Evolutionary conservation across 2,888 invertebrate genomes (phyloP), one percentile per base, ranked within the genome.

Genomic region (Eilema sororculum): DNA sequence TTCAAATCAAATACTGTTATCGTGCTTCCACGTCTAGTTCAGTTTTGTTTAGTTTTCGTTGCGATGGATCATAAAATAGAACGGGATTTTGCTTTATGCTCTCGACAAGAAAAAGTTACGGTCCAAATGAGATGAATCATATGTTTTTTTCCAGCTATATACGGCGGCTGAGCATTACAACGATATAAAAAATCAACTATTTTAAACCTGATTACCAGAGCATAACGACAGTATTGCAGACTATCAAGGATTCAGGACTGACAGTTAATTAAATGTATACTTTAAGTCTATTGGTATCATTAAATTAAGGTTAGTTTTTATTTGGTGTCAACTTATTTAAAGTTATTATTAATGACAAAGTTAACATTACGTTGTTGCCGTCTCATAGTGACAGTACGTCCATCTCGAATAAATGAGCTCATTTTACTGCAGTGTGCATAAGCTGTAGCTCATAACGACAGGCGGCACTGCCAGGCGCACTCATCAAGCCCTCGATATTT

Each of bases 401-500:
- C 69, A 64, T 68, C 58, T 65, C 64, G 72, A 65, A 77, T 68
- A 78, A 72, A 79, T 30, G 71, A 70, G 63, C 69, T 75, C 77
- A 84, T 85, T 85, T 81, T 68, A 76, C 68, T 56, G 65, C 46
- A 58, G 70, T 74, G 72, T 78, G 71, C 75, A 76, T 78, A 78
- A 77, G 78, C 79, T 87, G 80, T 86, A 81, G 85, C 86, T 86
- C 87, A 88, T 89, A 90, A 89, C 89, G 88, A 86, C 84, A 83
- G 77, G 77, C 83, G 80, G 81, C 69, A 72, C 69, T 66, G 76
- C 79, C 69, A 68, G 74, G 77, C 84, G 83, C 86, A 85, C 88
- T 90, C 91, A 88, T 91, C 90, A 90, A 84, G 86, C 87, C 84
- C 89, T 93, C 90, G 91, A 93, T 93, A 92, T 91, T 91, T 91